A percentile compares a stretch with the other conserved stretches of the same genome.
phyloP scores from a whole-genome alignment of 2,797 vertebrate genomes.

The Poecile montanus region DNA sequence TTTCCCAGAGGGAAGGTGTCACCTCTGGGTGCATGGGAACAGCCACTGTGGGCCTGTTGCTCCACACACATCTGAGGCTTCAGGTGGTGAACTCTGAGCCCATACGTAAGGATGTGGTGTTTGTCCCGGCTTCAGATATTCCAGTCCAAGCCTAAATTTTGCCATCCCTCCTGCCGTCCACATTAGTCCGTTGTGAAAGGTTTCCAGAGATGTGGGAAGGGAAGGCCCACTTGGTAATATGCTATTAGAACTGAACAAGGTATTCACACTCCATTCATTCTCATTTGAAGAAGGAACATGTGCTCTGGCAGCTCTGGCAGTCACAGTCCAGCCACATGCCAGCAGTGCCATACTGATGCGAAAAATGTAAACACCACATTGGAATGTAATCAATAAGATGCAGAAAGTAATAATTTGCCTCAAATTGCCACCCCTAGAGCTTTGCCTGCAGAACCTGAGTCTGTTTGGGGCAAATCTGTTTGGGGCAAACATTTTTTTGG shows the following conservation, averaged over 20 bases:
- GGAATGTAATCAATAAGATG: background rate
- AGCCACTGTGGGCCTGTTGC: rapidly evolving
- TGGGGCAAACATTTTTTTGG: background rate
- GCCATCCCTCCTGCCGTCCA: background rate
- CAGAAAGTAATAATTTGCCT: background rate
- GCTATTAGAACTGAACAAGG: rapidly evolving
- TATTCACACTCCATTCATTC: background rate
- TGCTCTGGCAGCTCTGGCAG: background rate
- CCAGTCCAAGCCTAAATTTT: background rate
- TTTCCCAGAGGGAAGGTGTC: background rate
- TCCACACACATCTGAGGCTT: background rate
- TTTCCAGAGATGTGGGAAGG: background rate
- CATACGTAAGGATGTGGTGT: background rate
- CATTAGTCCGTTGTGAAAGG: background rate
- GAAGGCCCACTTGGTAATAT: background rate
- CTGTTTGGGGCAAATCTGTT: background rate
- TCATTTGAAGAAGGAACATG: background rate
- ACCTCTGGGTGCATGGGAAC: background rate
- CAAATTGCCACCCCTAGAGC: background rate
- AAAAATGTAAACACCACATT: background rate
- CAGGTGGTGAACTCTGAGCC: background rate
- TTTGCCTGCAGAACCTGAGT: background rate
- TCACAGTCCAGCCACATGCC: background rate
- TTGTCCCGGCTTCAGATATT: background rate
- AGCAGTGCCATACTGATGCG: background rate